Conservation (phyloP, 2,113 vertebrate species). For the Microcebus tavaratra region DNA sequence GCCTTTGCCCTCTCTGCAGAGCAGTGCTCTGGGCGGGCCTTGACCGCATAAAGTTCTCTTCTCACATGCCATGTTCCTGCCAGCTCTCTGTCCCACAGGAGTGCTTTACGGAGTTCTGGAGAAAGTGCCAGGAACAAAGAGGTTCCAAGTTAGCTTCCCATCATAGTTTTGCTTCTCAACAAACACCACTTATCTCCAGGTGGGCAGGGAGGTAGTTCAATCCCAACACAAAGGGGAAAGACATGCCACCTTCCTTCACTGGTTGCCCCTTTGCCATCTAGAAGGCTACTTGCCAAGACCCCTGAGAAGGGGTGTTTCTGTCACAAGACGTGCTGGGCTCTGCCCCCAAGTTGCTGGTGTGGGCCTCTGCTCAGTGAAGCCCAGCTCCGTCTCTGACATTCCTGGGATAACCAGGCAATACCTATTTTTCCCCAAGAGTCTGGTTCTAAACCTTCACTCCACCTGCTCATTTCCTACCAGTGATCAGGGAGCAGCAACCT, state of each 20-base stretch:
- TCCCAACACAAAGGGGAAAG: constrained; percentile 45
- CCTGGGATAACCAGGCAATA: not conserved
- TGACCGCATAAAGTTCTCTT: not conserved
- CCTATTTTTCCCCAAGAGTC: not conserved
- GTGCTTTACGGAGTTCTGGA: not conserved
- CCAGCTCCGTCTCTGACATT: constrained; percentile 9
- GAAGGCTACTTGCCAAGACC: not conserved
- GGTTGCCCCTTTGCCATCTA: not conserved
- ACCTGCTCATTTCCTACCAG: not conserved
- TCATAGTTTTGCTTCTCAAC: not conserved
- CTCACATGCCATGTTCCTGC: not conserved
- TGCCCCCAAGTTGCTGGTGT: not conserved
- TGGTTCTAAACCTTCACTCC: not conserved
- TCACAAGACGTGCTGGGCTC: not conserved
- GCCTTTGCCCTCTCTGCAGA: not conserved
- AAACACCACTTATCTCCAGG: not conserved
- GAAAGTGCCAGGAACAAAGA: not conserved
- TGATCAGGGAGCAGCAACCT: not conserved
- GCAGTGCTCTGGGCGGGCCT: not conserved
- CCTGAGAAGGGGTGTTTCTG: not conserved
- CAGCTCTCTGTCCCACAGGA: not conserved
- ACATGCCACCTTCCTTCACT: constrained; percentile 17
- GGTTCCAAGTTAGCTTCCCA: not conserved
- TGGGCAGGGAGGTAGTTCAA: constrained; percentile 6
- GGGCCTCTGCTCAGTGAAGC: not conserved